Percentiles rank a stretch among this genome's conserved stretches.
Evolutionary conservation across 1,140 invertebrate genomes (phyloP).

Genomic region (Drosophila pallidifrons): DNA sequence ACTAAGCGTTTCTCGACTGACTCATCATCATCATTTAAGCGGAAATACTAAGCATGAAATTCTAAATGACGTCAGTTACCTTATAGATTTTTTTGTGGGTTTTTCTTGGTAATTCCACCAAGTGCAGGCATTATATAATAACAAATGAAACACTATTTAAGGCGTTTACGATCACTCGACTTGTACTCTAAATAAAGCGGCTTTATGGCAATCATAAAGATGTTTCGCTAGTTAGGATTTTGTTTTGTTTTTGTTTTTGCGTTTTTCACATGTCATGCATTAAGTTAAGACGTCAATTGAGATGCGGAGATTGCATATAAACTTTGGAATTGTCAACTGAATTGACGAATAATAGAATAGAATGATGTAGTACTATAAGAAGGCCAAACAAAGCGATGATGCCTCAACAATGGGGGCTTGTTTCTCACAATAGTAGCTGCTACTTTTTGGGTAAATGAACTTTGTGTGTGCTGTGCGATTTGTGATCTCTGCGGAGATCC

Average conservation of each 20-base stretch:
- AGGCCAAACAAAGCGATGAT: slow-evolving; percentile 19
- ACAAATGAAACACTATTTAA: slow-evolving; percentile 26
- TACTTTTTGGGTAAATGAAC: slow-evolving; percentile 41
- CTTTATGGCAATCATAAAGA: slow-evolving; percentile 28
- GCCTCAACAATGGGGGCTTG: slow-evolving; percentile 23
- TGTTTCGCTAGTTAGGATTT: slow-evolving; percentile 3
- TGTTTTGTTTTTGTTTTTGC: too few species aligned
- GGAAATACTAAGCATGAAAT: slow-evolving; percentile 38
- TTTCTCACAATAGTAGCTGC: slow-evolving; percentile 14
- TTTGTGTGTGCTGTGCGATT: slow-evolving; percentile 4
- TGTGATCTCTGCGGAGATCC: slow-evolving; percentile 27
- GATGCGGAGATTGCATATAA: slow-evolving; percentile 17
- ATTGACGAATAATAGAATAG: slow-evolving; percentile 15
- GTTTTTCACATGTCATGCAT: slow-evolving; percentile 11
- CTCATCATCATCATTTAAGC: slow-evolving; percentile 21
- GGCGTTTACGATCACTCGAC: slow-evolving; percentile 1
- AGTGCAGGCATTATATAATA: slow-evolving; percentile 11
- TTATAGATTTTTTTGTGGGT: slow-evolving; percentile 38
- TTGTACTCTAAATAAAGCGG: slow-evolving; percentile 6
- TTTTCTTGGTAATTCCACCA: slow-evolving; percentile 32
- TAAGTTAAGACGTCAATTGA: slow-evolving; percentile 8
- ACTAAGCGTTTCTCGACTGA: slow-evolving; percentile 23
- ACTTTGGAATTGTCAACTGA: slow-evolving; percentile 25
- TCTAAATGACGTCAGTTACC: slow-evolving; percentile 44
- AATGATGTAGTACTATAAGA: not conserved